A percentile compares a stretch with the other conserved stretches of the same genome.
These are phyloP conservation scores for Tragelaphus imberbis DNA, from an alignment of 2,113 vertebrate genomes.

Conservation along the genomic window DNA sequence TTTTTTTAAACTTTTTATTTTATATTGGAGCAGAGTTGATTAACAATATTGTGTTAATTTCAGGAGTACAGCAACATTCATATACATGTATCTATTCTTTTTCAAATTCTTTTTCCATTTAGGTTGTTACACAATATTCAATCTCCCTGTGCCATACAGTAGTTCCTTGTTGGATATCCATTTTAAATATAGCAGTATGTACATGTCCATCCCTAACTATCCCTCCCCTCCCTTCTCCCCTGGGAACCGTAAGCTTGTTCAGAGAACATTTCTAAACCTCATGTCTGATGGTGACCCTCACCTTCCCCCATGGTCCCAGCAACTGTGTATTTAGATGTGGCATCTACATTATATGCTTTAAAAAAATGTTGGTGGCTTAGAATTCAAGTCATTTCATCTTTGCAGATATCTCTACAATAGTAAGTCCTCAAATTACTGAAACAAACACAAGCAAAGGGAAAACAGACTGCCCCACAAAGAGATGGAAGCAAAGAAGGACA, in stretches of 20 bases:
- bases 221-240: background rate
- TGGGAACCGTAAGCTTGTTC: background rate
- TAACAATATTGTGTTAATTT: background rate
- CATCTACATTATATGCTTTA: background rate
- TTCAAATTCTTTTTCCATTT: background rate
- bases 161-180: background rate
- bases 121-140: background rate
- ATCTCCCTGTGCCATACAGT: background rate
- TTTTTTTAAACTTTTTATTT: background rate
- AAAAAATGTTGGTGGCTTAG: background rate
- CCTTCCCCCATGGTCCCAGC: background rate
- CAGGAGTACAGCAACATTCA: background rate
- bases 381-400: background rate
- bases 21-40: background rate
- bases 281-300: background rate
- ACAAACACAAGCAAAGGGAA: background rate
- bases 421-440: background rate
- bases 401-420: rapidly evolving
- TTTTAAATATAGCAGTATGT: background rate
- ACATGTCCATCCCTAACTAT: background rate
- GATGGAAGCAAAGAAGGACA: rapidly evolving
- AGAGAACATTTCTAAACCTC: too few species aligned
- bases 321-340: background rate
- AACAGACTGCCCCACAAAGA: rapidly evolving
- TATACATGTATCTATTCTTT: background rate